Evolutionary conservation across 92 coral and sea anemone genomes (phyloP).

Genomic region (Nematostella vectensis): DNA sequence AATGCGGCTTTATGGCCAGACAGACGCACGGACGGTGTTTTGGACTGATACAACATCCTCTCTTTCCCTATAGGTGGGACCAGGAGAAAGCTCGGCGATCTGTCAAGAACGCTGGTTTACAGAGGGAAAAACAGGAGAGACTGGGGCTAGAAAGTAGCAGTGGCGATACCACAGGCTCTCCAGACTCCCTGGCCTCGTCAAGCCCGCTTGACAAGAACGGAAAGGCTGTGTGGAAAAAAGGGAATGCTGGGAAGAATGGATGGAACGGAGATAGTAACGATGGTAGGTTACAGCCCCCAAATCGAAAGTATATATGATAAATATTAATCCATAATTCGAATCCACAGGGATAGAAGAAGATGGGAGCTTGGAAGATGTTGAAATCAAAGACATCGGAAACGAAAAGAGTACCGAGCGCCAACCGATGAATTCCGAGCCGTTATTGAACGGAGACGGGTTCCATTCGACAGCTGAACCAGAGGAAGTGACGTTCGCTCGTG

Average conservation of each 20-base stretch:
- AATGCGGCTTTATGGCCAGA: no score
- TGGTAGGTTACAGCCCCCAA: background rate
- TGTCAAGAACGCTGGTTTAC: conserved; percentile 16
- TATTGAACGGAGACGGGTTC: conserved; percentile 5
- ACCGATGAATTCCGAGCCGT: background rate
- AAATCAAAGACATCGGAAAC: conserved; percentile 66
- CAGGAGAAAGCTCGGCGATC: conserved; percentile 72
- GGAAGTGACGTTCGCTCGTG: conserved; percentile 72
- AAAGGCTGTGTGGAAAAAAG: conserved; percentile 15
- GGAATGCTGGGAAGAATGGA: conserved; percentile 13
- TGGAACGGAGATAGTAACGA: conserved; percentile 9
- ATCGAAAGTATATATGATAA: no score
- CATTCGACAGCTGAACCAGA: conserved; percentile 59
- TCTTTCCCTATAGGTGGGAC: conserved; percentile 58
- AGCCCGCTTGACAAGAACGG: conserved; percentile 23
- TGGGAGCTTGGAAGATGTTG: conserved; percentile 60
- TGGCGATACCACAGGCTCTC: background rate
- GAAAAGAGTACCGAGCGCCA: conserved; percentile 33
- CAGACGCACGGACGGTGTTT: no score
- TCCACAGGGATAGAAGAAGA: conserved; percentile 12
- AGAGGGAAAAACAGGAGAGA: conserved; percentile 18
- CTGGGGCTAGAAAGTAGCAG: background rate
- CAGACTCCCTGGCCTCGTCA: conserved; percentile 1
- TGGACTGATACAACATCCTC: no score
- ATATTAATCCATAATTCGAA: no score